Evolutionary conservation across 1,140 invertebrate genomes (phyloP).

Genomic region (Orussus abietinus): DNA sequence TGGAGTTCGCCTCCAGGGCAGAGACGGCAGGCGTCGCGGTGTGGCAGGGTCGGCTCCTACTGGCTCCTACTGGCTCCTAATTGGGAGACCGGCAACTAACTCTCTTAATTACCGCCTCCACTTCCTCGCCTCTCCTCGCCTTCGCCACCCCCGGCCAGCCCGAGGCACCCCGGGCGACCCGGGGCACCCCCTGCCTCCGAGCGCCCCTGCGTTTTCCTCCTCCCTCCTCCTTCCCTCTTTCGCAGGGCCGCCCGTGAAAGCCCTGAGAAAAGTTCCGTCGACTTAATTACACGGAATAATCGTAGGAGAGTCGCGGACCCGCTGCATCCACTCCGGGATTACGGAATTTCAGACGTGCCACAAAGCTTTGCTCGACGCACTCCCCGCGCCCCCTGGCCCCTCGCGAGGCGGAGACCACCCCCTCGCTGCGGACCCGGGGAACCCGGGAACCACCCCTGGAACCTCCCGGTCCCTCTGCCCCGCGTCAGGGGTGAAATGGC

Average conservation of each 20-base stretch:
- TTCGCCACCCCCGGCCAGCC: too few species aligned
- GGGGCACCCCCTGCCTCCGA: too few species aligned
- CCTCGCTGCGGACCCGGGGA: too few species aligned
- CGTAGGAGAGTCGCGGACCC: conserved; percentile 27
- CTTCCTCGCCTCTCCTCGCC: conserved; percentile 37
- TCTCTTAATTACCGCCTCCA: conserved; percentile 53
- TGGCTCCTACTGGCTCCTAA: conserved; percentile 45
- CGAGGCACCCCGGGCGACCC: too few species aligned
- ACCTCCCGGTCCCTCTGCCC: too few species aligned
- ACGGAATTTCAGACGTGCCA: conserved; percentile 19
- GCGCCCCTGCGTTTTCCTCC: too few species aligned
- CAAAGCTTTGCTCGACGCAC: conserved; percentile 18
- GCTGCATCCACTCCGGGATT: conserved; percentile 16
- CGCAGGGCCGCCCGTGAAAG: conserved; percentile 26
- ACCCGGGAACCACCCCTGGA: too few species aligned
- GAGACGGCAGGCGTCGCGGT: conserved; percentile 34
- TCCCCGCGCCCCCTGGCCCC: not conserved
- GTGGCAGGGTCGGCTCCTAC: conserved; percentile 24
- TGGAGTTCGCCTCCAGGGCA: conserved; percentile 37
- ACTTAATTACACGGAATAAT: conserved; percentile 56
- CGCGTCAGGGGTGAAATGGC: too few species aligned
- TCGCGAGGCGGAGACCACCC: not conserved
- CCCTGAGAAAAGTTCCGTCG: conserved; percentile 44
- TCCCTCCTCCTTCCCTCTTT: conserved; percentile 9
- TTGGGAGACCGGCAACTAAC: conserved; percentile 54